A percentile compares a stretch with the other conserved stretches of the same genome.
Evolutionary conservation across 2,113 vertebrate species (phyloP).

Genomic region (Amphiprion ocellaris): DNA sequence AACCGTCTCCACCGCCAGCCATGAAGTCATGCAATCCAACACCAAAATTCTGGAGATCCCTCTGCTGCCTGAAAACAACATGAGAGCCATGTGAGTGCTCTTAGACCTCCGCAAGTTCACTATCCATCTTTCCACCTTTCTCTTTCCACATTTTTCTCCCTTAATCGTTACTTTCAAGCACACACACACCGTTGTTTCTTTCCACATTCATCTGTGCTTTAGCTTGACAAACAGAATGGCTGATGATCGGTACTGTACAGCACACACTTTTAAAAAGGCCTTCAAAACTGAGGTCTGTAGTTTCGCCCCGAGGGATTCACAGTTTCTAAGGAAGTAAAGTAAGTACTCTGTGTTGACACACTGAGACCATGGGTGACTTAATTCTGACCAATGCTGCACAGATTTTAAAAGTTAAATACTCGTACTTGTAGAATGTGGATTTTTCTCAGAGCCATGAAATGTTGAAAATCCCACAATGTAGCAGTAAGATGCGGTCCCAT

Average conservation of each 20-base stretch:
- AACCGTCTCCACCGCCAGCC: constrained; percentile 96
- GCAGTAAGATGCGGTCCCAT: constrained; percentile 9
- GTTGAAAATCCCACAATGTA: not conserved
- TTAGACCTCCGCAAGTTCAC: constrained; percentile 16
- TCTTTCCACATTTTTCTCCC: constrained; percentile 17
- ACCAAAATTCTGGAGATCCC: constrained; percentile 98
- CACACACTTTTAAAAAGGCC: constrained; percentile 18
- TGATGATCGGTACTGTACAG: constrained; percentile 45
- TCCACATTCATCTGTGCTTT: constrained; percentile 20
- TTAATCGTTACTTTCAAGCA: constrained; percentile 28
- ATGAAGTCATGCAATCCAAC: constrained; percentile 93
- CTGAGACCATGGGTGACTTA: constrained; percentile 23
- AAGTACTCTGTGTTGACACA: constrained; percentile 20
- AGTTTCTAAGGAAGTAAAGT: constrained; percentile 8
- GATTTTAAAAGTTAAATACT: constrained; percentile 1
- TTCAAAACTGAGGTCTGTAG: constrained; percentile 7
- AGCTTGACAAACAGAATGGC: constrained; percentile 33
- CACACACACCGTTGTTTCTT: constrained; percentile 20
- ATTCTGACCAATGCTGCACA: constrained; percentile 6
- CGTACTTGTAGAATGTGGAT: not conserved
- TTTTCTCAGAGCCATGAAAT: not conserved
- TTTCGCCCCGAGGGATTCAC: constrained; percentile 23
- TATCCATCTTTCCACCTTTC: constrained; percentile 44
- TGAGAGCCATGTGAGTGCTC: constrained; percentile 92
- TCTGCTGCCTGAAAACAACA: constrained; percentile 95